Percentiles rank a stretch among this genome's conserved stretches.
phyloP scores from a whole-genome alignment of 37 sponge, comb jelly and placozoan species.

The Ephydatia muelleri region DNA sequence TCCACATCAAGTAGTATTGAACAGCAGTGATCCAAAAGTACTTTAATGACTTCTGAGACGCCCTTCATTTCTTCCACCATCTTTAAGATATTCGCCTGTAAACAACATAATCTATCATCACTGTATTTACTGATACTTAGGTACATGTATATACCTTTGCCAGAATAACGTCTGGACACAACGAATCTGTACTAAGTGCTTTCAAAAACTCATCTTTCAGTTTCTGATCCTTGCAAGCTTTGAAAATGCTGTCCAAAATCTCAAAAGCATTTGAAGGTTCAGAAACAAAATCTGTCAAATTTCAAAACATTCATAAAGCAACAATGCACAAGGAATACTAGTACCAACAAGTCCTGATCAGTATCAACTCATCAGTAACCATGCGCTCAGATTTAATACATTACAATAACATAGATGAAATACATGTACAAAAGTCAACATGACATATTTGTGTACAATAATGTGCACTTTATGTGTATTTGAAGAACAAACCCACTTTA shows the following conservation, averaged over 20 bases:
- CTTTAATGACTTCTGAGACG: conserved; percentile 56
- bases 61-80: conserved; percentile 39
- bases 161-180: conserved; percentile 34
- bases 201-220: conserved; percentile 11
- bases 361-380: too few relatives aligned
- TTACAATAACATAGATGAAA: too few relatives aligned
- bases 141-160: conserved; percentile 40
- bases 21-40: conserved; percentile 62
- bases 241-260: too few relatives aligned
- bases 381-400: too few relatives aligned
- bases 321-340: too few relatives aligned
- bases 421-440: too few relatives aligned
- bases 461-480: too few relatives aligned
- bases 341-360: too few relatives aligned
- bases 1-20: conserved; percentile 59
- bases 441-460: too few relatives aligned
- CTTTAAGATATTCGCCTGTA: conserved; percentile 43
- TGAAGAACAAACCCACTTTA: too few relatives aligned
- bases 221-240: too few relatives aligned
- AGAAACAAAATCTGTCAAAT: conserved; percentile 18
- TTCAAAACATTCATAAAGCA: too few relatives aligned
- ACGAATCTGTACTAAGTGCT: background rate
- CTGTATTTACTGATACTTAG: background rate
- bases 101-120: background rate
- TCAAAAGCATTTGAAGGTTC: conserved; percentile 7